Conservation (phyloP, 2,797 vertebrate genomes). For the Mus caroli region DNA sequence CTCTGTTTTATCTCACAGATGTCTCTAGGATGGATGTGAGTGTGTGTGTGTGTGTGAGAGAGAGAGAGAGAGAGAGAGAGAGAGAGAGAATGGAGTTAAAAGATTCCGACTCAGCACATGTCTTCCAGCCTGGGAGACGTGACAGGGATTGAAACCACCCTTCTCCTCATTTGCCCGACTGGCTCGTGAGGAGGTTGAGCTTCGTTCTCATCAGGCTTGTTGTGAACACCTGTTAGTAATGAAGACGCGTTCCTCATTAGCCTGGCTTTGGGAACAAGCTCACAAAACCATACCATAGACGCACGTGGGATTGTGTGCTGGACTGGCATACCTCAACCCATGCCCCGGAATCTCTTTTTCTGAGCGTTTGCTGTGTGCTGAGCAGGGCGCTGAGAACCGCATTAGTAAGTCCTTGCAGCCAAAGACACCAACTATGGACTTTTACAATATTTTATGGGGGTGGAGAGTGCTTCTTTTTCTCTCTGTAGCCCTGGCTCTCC, state of each 20-base stretch:
- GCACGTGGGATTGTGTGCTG: background rate
- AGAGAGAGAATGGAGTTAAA: slow-evolving; percentile 77
- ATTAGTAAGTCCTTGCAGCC: background rate
- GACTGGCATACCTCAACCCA: accelerated
- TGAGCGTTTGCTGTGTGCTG: background rate
- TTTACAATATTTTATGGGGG: background rate
- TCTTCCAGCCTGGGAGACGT: slow-evolving; percentile 78
- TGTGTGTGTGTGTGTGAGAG: background rate
- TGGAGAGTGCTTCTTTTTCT: background rate
- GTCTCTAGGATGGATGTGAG: slow-evolving; percentile 81
- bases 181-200: slow-evolving; percentile 66
- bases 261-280: slow-evolving; percentile 24
- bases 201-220: background rate
- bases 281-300: background rate
- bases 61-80: background rate
- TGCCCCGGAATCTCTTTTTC: background rate
- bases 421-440: background rate
- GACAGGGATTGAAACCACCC: slow-evolving; percentile 75
- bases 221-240: slow-evolving; percentile 52
- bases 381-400: accelerated
- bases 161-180: slow-evolving; percentile 69
- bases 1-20: slow-evolving; percentile 86
- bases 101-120: slow-evolving; percentile 84
- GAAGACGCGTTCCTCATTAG: slow-evolving; percentile 61
- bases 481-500: background rate